A percentile compares a stretch with the other conserved stretches of the same genome.
These are phyloP conservation scores for Sarcophaga variegata DNA, from an alignment of 2,888 invertebrate species.

Conservation along the genomic window DNA sequence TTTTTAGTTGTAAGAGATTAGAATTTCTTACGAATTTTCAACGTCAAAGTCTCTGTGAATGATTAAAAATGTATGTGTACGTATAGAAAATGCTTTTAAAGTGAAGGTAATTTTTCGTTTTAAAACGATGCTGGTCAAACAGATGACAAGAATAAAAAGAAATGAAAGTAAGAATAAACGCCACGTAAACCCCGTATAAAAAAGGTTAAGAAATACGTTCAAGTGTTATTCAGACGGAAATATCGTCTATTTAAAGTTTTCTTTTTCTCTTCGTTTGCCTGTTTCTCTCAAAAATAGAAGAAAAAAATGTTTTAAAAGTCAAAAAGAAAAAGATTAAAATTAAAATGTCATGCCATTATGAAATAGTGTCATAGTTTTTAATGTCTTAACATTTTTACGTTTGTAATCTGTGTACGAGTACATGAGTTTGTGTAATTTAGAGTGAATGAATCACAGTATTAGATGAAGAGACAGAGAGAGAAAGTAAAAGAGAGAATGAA, in stretches of 20 bases:
- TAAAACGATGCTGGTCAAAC: not conserved
- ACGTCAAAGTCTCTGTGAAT: not conserved
- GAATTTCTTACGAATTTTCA: not conserved
- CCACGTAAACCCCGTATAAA: not conserved
- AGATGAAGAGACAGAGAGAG: not conserved
- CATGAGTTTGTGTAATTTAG: not conserved
- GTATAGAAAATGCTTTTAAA: not conserved
- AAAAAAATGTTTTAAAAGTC: too few relatives aligned
- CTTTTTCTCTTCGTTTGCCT: not conserved
- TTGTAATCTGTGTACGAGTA: not conserved
- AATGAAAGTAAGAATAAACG: not conserved
- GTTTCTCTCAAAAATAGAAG: too few relatives aligned
- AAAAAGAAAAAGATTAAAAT: conserved; percentile 50
- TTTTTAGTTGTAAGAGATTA: not conserved
- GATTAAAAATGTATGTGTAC: not conserved
- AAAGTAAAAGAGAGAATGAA: not conserved
- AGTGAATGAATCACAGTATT: not conserved
- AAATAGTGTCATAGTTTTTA: conserved; percentile 11
- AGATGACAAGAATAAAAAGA: not conserved
- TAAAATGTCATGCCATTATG: conserved; percentile 43
- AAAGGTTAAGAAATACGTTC: conserved; percentile 10
- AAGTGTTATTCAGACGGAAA: not conserved
- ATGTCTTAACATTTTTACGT: not conserved
- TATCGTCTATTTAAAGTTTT: conserved; percentile 9
- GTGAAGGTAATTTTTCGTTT: not conserved